Evolutionary conservation across 2,113 vertebrate species (phyloP).

Genomic region (Chrysemys picta): DNA sequence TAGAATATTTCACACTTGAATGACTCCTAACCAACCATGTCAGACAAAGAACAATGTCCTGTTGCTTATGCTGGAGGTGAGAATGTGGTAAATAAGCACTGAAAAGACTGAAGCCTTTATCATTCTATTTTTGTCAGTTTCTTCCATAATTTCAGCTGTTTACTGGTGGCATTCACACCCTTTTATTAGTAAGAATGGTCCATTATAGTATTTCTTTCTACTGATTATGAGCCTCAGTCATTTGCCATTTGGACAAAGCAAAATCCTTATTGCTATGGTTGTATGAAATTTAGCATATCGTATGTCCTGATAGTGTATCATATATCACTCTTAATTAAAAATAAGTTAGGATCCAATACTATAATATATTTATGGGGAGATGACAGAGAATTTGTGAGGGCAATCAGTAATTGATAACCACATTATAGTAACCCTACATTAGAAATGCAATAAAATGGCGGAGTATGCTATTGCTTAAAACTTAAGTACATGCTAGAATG

Average conservation of each 20-base stretch:
- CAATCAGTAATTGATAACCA: not conserved
- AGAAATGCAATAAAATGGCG: not conserved
- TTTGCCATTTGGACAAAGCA: conserved; percentile 11
- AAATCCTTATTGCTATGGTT: not conserved
- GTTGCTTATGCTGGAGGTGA: conserved; percentile 36
- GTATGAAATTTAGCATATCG: not conserved
- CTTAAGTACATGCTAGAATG: not conserved
- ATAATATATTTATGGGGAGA: not conserved
- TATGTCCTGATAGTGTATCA: not conserved
- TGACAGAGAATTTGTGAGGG: not conserved
- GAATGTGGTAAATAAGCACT: conserved; percentile 5
- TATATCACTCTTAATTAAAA: not conserved
- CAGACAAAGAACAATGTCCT: conserved; percentile 64
- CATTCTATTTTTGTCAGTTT: not conserved
- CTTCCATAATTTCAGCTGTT: conserved; percentile 27
- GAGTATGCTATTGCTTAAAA: not conserved
- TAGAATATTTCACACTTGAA: conserved; percentile 78
- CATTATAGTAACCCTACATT: not conserved
- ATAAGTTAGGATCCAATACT: not conserved
- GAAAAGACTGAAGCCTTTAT: conserved; percentile 16
- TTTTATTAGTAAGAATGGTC: not conserved
- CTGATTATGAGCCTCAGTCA: not conserved
- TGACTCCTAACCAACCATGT: conserved; percentile 64
- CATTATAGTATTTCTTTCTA: not conserved
- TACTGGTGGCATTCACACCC: not conserved